Evolutionary conservation across 1,140 invertebrate genomes (phyloP).

Genomic region (Cyrtorhinus lividipennis): DNA sequence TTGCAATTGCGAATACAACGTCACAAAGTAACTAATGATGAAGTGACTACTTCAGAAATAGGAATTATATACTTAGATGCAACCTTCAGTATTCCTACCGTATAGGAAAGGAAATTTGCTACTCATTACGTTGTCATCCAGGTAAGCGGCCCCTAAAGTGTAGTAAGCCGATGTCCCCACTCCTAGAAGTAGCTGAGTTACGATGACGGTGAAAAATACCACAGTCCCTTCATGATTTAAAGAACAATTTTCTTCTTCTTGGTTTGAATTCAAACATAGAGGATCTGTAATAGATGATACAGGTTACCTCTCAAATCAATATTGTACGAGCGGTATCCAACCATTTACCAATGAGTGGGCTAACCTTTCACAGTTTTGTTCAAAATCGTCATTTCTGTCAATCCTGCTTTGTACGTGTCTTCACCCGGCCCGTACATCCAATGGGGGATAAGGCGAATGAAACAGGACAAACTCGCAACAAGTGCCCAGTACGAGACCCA

Average conservation of each 20-base stretch:
- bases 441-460: slow-evolving; percentile 19
- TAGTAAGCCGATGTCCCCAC: slow-evolving; percentile 26
- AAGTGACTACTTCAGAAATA: no score
- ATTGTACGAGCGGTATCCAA: no score
- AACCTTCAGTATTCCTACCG: no score
- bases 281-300: background rate
- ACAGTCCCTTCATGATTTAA: slow-evolving; percentile 11
- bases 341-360: no score
- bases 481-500: slow-evolving; percentile 22
- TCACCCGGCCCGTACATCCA: slow-evolving; percentile 21
- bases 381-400: no score
- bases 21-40: no score
- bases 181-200: slow-evolving; percentile 23
- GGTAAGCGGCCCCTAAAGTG: slow-evolving; percentile 27
- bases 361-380: no score
- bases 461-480: slow-evolving; percentile 19
- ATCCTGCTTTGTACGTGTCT: slow-evolving; percentile 15
- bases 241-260: slow-evolving; percentile 2
- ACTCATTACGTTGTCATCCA: slow-evolving; percentile 28
- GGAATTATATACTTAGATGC: no score
- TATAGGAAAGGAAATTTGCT: slow-evolving; percentile 25
- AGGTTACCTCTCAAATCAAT: background rate
- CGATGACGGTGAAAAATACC: background rate
- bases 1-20: no score
- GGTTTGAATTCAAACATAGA: background rate